These are phyloP conservation scores for Malurus splendens DNA, from an alignment of 2,797 vertebrate genomes.

Conservation along the genomic window DNA sequence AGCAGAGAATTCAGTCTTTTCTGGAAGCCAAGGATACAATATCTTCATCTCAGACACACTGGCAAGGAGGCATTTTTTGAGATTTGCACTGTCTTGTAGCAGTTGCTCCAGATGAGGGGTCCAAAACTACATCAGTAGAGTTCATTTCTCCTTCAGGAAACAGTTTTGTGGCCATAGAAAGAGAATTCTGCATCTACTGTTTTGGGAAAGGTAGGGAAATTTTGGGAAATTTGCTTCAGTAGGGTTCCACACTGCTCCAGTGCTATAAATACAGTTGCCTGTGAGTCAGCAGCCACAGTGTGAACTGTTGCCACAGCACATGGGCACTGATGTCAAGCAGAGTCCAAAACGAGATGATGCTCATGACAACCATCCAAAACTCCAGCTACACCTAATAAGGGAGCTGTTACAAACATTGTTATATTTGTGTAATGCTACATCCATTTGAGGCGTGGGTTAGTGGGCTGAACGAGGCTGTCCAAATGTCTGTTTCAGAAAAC, in stretches of 20 bases:
- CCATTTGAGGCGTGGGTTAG: background rate
- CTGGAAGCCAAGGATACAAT: background rate
- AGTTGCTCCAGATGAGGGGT: background rate
- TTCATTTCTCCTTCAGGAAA: background rate
- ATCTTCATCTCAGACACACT: background rate
- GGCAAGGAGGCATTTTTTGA: background rate
- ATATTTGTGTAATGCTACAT: background rate
- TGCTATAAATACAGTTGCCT: slow-evolving; percentile 35
- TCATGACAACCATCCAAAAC: background rate
- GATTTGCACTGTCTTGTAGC: background rate
- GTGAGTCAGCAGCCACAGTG: slow-evolving; percentile 24
- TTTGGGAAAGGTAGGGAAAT: background rate
- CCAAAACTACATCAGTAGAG: background rate
- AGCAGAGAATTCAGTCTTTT: background rate
- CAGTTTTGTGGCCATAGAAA: background rate
- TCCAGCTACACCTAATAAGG: background rate
- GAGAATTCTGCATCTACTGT: background rate
- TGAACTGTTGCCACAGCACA: background rate
- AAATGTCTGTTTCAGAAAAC: background rate
- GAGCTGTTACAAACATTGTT: background rate
- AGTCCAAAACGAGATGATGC: background rate
- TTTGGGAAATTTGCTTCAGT: background rate
- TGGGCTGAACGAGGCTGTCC: background rate
- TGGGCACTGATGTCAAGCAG: background rate
- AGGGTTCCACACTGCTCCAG: background rate